These are phyloP conservation scores for Osmerus eperlanus DNA, from an alignment of 2,113 vertebrate genomes.

Conservation along the genomic window DNA sequence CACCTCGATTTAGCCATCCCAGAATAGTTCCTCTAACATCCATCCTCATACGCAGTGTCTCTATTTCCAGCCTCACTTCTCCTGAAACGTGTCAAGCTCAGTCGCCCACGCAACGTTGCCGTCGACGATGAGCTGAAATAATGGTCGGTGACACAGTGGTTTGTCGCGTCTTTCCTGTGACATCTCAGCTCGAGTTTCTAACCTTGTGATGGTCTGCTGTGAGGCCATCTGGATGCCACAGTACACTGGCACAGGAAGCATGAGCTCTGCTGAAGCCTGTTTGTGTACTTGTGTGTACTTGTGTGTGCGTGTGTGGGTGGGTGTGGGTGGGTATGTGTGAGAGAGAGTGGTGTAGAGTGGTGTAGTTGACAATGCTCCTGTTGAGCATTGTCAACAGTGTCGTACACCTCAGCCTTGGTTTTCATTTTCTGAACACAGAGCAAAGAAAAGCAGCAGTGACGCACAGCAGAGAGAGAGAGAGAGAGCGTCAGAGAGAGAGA, in stretches of 20 bases:
- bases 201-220: conserved; percentile 16
- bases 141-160: not conserved
- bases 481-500: no score
- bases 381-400: conserved; percentile 18
- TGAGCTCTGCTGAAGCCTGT: not conserved
- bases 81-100: no score
- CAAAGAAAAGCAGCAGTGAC: no score
- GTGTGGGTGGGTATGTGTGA: conserved; percentile 1
- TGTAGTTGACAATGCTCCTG: conserved; percentile 11
- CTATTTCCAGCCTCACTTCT: not conserved
- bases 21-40: not conserved
- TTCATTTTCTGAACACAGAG: not conserved
- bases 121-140: no score
- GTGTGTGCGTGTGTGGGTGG: not conserved
- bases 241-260: conserved; percentile 13
- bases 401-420: not conserved
- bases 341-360: conserved; percentile 3
- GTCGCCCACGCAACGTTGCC: not conserved
- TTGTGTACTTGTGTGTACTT: not conserved
- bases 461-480: no score
- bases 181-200: not conserved
- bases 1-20: no score
- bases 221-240: conserved; percentile 37
- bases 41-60: not conserved
- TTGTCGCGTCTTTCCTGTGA: not conserved